Conservation (phyloP, 1,140 invertebrate genomes). For the Leptinotarsa lineolata region DNA sequence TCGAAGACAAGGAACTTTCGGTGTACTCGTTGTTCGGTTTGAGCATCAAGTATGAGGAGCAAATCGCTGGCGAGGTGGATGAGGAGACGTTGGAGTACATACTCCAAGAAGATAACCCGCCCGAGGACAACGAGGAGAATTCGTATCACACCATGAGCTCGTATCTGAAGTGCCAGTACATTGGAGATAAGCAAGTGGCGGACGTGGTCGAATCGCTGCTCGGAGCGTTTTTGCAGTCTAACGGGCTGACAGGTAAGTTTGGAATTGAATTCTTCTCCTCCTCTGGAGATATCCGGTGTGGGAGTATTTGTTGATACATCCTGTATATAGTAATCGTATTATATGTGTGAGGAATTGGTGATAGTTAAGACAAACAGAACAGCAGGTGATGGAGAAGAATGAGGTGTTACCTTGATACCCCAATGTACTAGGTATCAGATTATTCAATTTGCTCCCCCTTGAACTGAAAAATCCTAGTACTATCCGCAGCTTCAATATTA, state of each 20-base stretch:
- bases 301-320: too few relatives aligned
- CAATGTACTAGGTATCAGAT: too few relatives aligned
- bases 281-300: too few relatives aligned
- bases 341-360: too few relatives aligned
- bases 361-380: too few relatives aligned
- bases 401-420: too few relatives aligned
- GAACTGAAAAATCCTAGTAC: too few relatives aligned
- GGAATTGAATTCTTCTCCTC: too few relatives aligned
- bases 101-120: slow-evolving; percentile 40
- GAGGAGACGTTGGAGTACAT: slow-evolving; percentile 26
- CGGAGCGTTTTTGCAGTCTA: slow-evolving; percentile 73
- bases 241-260: slow-evolving; percentile 57
- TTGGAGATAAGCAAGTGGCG: slow-evolving; percentile 71
- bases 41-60: slow-evolving; percentile 54
- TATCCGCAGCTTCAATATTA: too few relatives aligned
- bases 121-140: slow-evolving; percentile 40
- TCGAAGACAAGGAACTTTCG: slow-evolving; percentile 37
- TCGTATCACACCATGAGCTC: slow-evolving; percentile 42
- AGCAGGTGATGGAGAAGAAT: too few relatives aligned
- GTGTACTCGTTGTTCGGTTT: slow-evolving; percentile 56
- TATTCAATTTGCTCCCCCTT: too few relatives aligned
- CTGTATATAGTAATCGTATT: too few relatives aligned
- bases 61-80: slow-evolving; percentile 55
- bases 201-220: slow-evolving; percentile 85
- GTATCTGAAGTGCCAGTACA: slow-evolving; percentile 58